These are phyloP conservation scores for Sipha flava DNA, from an alignment of 1,140 invertebrate genomes.

Conservation along the genomic window DNA sequence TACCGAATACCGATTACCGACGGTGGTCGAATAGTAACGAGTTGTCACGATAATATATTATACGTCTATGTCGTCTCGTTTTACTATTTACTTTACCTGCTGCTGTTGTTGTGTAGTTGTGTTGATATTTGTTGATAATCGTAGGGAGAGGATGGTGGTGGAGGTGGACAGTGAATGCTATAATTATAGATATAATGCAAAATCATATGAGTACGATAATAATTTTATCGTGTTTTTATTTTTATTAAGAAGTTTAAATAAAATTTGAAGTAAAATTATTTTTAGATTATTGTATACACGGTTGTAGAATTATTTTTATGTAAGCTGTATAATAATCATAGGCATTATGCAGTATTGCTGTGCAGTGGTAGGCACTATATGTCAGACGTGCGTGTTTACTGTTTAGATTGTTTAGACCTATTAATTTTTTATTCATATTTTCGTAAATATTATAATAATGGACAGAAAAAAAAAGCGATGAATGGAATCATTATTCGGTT, in stretches of 20 bases:
- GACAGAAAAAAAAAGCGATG: constrained; percentile 7
- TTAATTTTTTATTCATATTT: too few relatives aligned
- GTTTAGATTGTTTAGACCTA: too few relatives aligned
- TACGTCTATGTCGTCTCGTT: too few relatives aligned
- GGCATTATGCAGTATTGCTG: neutral
- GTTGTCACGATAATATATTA: neutral
- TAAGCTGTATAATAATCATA: neutral
- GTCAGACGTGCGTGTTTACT: neutral
- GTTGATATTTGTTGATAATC: too few relatives aligned
- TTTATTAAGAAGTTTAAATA: too few relatives aligned
- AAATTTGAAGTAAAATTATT: neutral
- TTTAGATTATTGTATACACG: neutral
- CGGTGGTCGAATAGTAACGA: too few relatives aligned
- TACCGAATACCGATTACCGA: too few relatives aligned
- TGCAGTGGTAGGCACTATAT: neutral
- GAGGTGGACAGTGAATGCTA: too few relatives aligned
- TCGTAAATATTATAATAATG: neutral
- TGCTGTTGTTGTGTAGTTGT: too few relatives aligned
- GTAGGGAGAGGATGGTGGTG: too few relatives aligned
- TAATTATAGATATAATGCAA: neutral
- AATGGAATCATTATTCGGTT: neutral
- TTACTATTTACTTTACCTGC: too few relatives aligned
- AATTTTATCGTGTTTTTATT: neutral
- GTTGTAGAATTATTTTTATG: neutral
- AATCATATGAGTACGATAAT: neutral